Evolutionary conservation across 2,888 invertebrate species (phyloP).

Genomic region (Dastarcus helophoroides): DNA sequence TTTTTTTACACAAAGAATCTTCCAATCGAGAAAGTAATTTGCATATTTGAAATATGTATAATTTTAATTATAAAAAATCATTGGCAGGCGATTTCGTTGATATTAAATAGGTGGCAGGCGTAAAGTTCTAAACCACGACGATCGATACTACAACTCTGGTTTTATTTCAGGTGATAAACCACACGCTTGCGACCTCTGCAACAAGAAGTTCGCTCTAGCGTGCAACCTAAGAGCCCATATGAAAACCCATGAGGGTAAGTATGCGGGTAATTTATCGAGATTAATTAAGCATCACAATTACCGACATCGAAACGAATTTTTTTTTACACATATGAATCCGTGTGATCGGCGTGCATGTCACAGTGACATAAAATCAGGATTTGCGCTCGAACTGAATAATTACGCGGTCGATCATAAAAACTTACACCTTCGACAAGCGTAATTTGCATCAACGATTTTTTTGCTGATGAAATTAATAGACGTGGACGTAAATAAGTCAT

Average conservation of each 20-base stretch:
- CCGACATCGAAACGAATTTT: too few relatives aligned
- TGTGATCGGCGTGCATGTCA: background rate
- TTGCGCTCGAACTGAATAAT: background rate
- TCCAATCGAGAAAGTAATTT: too few relatives aligned
- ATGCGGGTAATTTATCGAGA: constrained; percentile 5
- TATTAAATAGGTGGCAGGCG: too few relatives aligned
- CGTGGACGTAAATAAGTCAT: constrained; percentile 14
- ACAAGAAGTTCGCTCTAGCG: constrained; percentile 59
- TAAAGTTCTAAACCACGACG: too few relatives aligned
- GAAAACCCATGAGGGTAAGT: constrained; percentile 61
- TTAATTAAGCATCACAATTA: too few relatives aligned
- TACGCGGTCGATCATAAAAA: background rate
- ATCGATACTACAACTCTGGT: too few relatives aligned
- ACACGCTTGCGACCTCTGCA: constrained; percentile 57
- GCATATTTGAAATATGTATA: background rate
- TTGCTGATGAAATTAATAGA: constrained; percentile 11
- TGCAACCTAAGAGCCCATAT: constrained; percentile 62
- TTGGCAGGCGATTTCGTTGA: too few relatives aligned
- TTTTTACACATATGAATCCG: too few relatives aligned
- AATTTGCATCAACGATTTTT: constrained; percentile 11
- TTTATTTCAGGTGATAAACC: constrained; percentile 57
- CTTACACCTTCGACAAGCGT: background rate
- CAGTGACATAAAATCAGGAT: background rate
- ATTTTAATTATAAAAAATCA: constrained; percentile 7
- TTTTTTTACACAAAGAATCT: too few relatives aligned